phyloP scores from a whole-genome alignment of 2,888 invertebrate genomes.

The Pyrocoelia pectoralis region DNA sequence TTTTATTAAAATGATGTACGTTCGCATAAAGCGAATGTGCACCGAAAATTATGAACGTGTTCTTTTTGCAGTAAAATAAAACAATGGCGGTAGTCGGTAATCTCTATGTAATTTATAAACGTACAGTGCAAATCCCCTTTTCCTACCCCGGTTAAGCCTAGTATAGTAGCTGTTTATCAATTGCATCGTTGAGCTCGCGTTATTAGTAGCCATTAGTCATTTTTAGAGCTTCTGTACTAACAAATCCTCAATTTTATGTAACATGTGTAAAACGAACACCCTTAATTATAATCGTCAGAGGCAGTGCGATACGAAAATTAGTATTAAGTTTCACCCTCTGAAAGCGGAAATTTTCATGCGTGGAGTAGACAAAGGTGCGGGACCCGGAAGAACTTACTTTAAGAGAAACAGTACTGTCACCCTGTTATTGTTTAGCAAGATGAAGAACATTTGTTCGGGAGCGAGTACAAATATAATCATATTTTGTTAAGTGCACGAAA shows the following conservation, averaged over 20 bases:
- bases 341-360: constrained; percentile 4
- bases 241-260: constrained; percentile 18
- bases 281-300: background rate
- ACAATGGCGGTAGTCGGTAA: constrained; percentile 13
- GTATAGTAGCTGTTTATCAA: constrained; percentile 32
- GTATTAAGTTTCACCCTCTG: background rate
- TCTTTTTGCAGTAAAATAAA: constrained; percentile 5
- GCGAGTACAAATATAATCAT: constrained; percentile 41
- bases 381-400: constrained; percentile 19
- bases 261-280: constrained; percentile 3
- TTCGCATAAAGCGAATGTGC: background rate
- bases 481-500: constrained; percentile 36
- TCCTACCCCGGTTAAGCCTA: constrained; percentile 19
- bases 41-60: constrained; percentile 3
- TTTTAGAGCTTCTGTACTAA: constrained; percentile 18
- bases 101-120: constrained; percentile 24
- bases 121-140: constrained; percentile 26
- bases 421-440: constrained; percentile 27
- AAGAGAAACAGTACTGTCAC: constrained; percentile 24
- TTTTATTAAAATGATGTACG: too few species aligned
- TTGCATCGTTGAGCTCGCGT: constrained; percentile 28
- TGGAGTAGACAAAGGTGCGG: constrained; percentile 18
- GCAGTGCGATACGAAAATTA: background rate
- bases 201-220: constrained; percentile 35
- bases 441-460: constrained; percentile 41